Evolutionary conservation across 2,888 invertebrate genomes (phyloP).

Genomic region (Diaphora mendica): DNA sequence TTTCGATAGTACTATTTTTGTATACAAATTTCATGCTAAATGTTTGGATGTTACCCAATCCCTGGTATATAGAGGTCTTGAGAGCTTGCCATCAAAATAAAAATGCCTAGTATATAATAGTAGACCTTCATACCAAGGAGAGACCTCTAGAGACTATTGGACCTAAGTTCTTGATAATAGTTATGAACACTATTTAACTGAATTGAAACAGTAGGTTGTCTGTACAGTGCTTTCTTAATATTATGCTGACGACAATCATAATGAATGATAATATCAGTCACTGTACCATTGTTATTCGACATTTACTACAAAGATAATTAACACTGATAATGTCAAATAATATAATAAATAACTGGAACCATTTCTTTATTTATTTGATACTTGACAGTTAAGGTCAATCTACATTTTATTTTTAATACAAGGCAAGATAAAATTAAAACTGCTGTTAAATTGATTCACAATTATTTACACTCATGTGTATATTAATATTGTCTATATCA

Average conservation of each 20-base stretch:
- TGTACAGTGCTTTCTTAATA: neutral
- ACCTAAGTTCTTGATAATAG: neutral
- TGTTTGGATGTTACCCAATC: neutral
- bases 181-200: neutral
- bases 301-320: slow-evolving; percentile 32
- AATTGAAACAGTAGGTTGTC: neutral
- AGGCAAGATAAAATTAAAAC: neutral
- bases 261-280: slow-evolving; percentile 5
- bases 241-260: neutral
- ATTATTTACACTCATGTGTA: neutral
- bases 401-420: neutral
- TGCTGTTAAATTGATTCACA: neutral
- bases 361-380: slow-evolving; percentile 20
- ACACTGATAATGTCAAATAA: slow-evolving; percentile 15
- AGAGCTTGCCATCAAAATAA: neutral
- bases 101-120: neutral
- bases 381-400: neutral
- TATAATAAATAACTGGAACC: slow-evolving; percentile 25
- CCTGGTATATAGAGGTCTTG: neutral
- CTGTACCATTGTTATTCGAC: slow-evolving; percentile 11
- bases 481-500: neutral
- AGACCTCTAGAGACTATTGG: too few species aligned
- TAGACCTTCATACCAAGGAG: too few species aligned
- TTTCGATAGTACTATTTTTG: neutral
- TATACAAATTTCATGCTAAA: neutral